Percentiles rank a stretch among this genome's conserved stretches.
Conservation (phyloP, 2,888 invertebrate genomes). For the Xestobium rufovillosum region DNA sequence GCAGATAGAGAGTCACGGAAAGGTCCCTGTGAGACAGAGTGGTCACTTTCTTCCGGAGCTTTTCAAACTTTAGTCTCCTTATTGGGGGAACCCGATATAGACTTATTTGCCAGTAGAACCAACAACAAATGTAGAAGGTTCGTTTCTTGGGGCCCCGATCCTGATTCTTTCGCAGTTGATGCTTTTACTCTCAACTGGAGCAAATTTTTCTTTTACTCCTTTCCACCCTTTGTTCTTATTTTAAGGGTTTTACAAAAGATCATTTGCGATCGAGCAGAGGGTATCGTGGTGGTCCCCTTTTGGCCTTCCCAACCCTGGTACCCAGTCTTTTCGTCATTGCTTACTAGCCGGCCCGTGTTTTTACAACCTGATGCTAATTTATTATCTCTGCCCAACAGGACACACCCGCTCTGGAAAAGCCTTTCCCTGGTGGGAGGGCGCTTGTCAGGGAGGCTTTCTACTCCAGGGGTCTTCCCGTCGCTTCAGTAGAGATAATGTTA, state of each 20-base stretch:
- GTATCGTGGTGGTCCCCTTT: constrained; percentile 30
- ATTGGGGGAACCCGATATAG: constrained; percentile 24
- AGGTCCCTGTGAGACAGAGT: constrained; percentile 15
- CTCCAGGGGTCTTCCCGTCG: not conserved
- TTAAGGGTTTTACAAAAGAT: constrained; percentile 29
- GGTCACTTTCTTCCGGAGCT: constrained; percentile 8
- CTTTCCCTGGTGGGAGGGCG: too few relatives aligned
- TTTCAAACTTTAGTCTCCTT: constrained; percentile 16
- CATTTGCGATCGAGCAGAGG: constrained; percentile 25
- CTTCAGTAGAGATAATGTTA: not conserved
- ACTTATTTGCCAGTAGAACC: constrained; percentile 25
- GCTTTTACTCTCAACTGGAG: constrained; percentile 26
- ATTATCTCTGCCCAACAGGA: too few relatives aligned
- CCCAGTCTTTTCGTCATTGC: constrained; percentile 23
- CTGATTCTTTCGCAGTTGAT: constrained; percentile 22
- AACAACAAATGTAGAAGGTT: constrained; percentile 27
- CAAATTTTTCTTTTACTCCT: constrained; percentile 22
- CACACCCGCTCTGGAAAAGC: too few relatives aligned
- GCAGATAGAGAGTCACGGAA: constrained; percentile 21
- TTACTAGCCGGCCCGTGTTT: too few relatives aligned
- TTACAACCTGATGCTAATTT: too few relatives aligned
- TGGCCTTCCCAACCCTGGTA: too few relatives aligned
- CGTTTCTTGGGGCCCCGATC: constrained; percentile 26
- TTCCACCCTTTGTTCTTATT: constrained; percentile 28
- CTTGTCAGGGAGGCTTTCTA: too few relatives aligned